Evolutionary conservation across 2,888 invertebrate species (phyloP), one percentile per base, ranked within the genome.

Genomic region (Phytoseiulus persimilis): DNA sequence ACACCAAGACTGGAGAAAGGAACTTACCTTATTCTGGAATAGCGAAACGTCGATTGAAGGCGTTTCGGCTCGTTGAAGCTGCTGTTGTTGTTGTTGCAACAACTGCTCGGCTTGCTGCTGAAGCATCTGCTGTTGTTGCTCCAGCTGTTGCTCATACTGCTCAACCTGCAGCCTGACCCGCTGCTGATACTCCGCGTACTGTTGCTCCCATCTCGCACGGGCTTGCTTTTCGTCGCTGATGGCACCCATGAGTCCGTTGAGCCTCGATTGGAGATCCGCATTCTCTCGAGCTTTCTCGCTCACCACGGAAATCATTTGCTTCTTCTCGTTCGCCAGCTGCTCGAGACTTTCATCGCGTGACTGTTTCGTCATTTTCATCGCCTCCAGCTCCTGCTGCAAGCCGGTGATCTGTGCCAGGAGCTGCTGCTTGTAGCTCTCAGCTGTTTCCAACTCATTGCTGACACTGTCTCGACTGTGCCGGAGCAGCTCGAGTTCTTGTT

Each of bases 241-340:
- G 3, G 87, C 87, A n/a, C 14, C 6, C 87, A 87, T 87, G 0
- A 87, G 39, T 9, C 32, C 87, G 39, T 33, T 31, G 87, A 87
- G 87, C 18, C 33, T 33, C 45, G 39, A 33, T 23, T 87, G 32
- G 32, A 87, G 33, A 1, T 33, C 87, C 11, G 32, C 45, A n/a
- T 87, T 87, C 33, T 87, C 87, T 6, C 87, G 87, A 31, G 87
- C 87, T 31, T 87, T 87, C n/a, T 87, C 87, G 33, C 31, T 87
- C 5, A 87, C 33, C 5, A 87, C 87, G 28, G 87, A 28, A 1
- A 87, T 32, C 87, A 87, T 87, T 23, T 87, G 87, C 18, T 87
- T 45, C 33, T 87, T 87, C 32, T 87, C 87, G 39, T n/a, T 87
- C 23, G 39, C 45, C n/a, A 87, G 31, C 87, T 87, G 87, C 87